Evolutionary conservation across 2,113 vertebrate genomes (phyloP), one percentile per base, ranked within the genome.

Genomic region (Anhinga rufa): DNA sequence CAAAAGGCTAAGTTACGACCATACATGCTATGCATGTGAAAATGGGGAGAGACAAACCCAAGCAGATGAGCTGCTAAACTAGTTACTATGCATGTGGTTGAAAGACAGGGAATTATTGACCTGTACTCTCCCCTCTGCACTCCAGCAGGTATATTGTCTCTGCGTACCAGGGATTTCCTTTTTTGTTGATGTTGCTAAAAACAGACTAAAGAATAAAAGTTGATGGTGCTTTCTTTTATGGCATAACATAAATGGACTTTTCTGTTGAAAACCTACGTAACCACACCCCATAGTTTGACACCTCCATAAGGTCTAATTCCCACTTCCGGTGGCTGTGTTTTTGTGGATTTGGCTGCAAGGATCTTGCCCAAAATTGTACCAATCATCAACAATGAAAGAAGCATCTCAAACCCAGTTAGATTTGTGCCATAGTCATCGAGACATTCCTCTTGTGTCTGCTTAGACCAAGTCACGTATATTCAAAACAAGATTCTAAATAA

Each of bases 401-500:
- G 13, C 40, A 90, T 68, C 42, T 83, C n/a, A 90, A 88, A 86
- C 7, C 10, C 51, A 44, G 46, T 34, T 31, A 69, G 6, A 28
- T 48, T 20, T 70, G 42, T 69, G 66, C 24, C 54, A 26, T 90
- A 19, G 25, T 13, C 46, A 86, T 61, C 0, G 0, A 75, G 60
- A 44, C 9, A 26, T 17, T 60, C 52, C 17, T 84, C 48, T 75
- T 91, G 26, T 48, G 71, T 46, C 61, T 64, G 48, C 26, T 64
- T 44, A 51, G 17, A 44, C 2, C 1, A 9, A 82, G 54, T 31
- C 22, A 69, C 0, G 0, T 57, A 19, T 19, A 38, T 40, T 54
- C 62, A 74, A 92, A 94, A 34, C 25, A 61, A 24, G 17, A 14
- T 93, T 82, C 44, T 81, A 77, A 66, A 60, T 46, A 62, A 36